phyloP scores from a whole-genome alignment of 2,797 vertebrate species.

The Tragelaphus oryx region DNA sequence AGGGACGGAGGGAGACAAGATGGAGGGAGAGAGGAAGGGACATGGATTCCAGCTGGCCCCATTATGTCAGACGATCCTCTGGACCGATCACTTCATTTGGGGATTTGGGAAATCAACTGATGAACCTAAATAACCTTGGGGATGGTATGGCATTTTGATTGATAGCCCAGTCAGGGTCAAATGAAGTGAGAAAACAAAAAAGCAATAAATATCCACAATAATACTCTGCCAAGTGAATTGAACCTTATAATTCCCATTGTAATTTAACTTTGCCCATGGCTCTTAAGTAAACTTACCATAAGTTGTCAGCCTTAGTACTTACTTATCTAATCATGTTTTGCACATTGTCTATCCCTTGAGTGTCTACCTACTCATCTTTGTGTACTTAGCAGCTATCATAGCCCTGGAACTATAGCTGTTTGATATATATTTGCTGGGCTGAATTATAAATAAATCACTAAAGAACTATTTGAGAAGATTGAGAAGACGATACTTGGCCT shows the following conservation, averaged over 20 bases:
- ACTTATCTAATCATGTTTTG: no score
- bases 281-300: not conserved
- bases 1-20: rapidly evolving
- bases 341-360: no score
- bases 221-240: not conserved
- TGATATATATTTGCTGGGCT: no score
- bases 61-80: not conserved
- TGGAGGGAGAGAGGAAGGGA: not conserved
- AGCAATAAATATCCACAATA: not conserved
- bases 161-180: no score
- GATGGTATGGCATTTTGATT: not conserved
- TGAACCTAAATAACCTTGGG: not conserved
- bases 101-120: not conserved
- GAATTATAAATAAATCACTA: no score
- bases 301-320: no score
- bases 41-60: not conserved
- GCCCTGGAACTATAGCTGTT: no score
- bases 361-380: no score
- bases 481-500: no score
- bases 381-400: no score
- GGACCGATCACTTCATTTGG: not conserved
- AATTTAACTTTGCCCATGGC: not conserved
- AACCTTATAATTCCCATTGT: not conserved
- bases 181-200: not conserved
- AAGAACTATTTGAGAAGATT: no score